Evolutionary conservation across 2,113 vertebrate genomes (phyloP).

Genomic region (Himantopus leucocephalus): DNA sequence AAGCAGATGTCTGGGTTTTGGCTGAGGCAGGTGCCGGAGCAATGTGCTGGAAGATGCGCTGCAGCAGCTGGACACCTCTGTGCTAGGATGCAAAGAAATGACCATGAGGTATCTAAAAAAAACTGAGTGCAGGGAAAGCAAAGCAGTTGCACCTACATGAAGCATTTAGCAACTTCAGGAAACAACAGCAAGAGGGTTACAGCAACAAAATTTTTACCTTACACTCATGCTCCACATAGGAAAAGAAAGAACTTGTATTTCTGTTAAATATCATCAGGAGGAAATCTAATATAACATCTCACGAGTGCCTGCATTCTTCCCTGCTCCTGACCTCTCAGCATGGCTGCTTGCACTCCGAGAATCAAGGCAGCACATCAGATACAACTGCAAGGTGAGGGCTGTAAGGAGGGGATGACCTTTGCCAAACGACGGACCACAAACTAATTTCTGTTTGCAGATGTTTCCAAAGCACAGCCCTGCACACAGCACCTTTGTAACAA

Average conservation of each 20-base stretch:
- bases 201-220: neutral
- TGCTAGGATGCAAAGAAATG: neutral
- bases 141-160: neutral
- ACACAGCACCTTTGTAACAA: neutral
- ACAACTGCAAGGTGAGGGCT: neutral
- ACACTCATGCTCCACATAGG: fast-evolving
- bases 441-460: neutral
- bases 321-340: neutral
- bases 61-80: fast-evolving
- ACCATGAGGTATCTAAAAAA: neutral
- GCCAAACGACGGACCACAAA: neutral
- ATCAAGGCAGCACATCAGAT: neutral
- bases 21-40: neutral
- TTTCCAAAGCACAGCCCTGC: neutral
- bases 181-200: neutral
- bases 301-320: neutral
- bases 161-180: neutral
- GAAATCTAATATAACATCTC: neutral
- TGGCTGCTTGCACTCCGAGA: fast-evolving
- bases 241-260: neutral
- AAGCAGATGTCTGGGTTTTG: neutral
- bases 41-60: neutral
- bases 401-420: neutral
- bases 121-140: fast-evolving
- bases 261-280: neutral